phyloP scores from a whole-genome alignment of 1,140 invertebrate species.

The Zaprionus nigranus region DNA sequence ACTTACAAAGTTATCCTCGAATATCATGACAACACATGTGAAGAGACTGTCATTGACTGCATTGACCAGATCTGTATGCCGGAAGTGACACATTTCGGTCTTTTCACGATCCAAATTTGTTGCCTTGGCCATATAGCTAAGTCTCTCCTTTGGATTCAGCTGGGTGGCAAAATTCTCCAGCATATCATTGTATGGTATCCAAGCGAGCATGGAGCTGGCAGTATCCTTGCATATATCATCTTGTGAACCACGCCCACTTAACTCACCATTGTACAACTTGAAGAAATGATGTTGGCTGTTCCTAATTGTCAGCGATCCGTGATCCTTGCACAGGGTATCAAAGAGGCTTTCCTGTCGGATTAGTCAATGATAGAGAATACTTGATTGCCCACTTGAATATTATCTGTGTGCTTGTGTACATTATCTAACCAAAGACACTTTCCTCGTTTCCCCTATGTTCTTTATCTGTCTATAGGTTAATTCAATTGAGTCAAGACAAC shows the following conservation, averaged over 20 bases:
- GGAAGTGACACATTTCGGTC: slow-evolving; percentile 75
- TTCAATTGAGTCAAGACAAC: slow-evolving; percentile 36
- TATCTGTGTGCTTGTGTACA: slow-evolving; percentile 44
- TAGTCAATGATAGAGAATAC: slow-evolving; percentile 22
- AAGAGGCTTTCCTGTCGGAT: slow-evolving; percentile 63
- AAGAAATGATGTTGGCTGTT: slow-evolving; percentile 68
- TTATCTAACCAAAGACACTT: slow-evolving; percentile 53
- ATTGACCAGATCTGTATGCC: slow-evolving; percentile 74
- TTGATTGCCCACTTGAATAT: slow-evolving; percentile 34
- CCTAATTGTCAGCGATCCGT: slow-evolving; percentile 61
- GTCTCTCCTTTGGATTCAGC: slow-evolving; percentile 72
- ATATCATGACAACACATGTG: slow-evolving; percentile 81
- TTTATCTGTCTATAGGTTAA: slow-evolving; percentile 30
- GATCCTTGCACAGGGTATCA: slow-evolving; percentile 72
- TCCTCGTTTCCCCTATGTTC: slow-evolving; percentile 16
- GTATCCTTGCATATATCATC: slow-evolving; percentile 56
- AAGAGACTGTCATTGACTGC: slow-evolving; percentile 67
- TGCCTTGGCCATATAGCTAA: slow-evolving; percentile 77
- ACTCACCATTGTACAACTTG: slow-evolving; percentile 69
- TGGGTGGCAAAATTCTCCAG: slow-evolving; percentile 63
- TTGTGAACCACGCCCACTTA: slow-evolving; percentile 61
- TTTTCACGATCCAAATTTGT: slow-evolving; percentile 71
- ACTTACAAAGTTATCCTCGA: slow-evolving; percentile 82
- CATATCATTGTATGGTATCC: slow-evolving; percentile 72
- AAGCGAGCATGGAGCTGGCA: slow-evolving; percentile 62